Conservation (phyloP, 2,888 invertebrate genomes). For the Oscheius sp. region DNA sequence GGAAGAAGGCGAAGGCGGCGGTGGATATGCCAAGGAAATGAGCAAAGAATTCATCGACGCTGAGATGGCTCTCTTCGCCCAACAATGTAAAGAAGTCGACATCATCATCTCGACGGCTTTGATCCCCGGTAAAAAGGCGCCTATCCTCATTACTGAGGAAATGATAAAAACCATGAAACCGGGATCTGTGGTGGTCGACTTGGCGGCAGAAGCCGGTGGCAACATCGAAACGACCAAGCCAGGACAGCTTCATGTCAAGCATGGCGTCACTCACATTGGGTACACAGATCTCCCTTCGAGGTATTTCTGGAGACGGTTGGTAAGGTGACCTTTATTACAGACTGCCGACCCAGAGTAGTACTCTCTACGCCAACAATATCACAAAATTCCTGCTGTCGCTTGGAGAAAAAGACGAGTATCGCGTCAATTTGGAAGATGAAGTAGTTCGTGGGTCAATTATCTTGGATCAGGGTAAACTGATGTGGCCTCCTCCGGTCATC, state of each 20-base stretch:
- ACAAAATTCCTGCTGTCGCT: conserved; percentile 87
- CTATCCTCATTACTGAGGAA: conserved; percentile 83
- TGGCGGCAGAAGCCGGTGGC: conserved; percentile 88
- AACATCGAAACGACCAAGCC: conserved; percentile 76
- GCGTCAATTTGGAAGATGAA: conserved; percentile 86
- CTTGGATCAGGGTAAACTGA: conserved; percentile 81
- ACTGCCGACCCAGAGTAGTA: conserved; percentile 87
- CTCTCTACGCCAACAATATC: conserved; percentile 90
- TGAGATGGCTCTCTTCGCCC: conserved; percentile 87
- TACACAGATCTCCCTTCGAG: conserved; percentile 85
- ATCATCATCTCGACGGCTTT: conserved; percentile 89
- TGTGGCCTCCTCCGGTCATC: conserved; percentile 83
- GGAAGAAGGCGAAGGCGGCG: conserved; percentile 76
- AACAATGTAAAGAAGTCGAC: conserved; percentile 86
- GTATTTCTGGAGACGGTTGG: conserved; percentile 20
- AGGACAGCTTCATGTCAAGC: conserved; percentile 80
- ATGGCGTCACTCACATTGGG: conserved; percentile 87
- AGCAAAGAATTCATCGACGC: conserved; percentile 85
- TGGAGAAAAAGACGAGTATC: conserved; percentile 84
- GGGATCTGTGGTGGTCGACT: conserved; percentile 88
- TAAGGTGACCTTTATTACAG: conserved; percentile 73
- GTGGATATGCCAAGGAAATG: conserved; percentile 88
- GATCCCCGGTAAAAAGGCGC: conserved; percentile 88
- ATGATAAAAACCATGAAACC: conserved; percentile 86
- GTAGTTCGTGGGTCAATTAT: conserved; percentile 85